Evolutionary conservation across 2,888 invertebrate species (phyloP).

Genomic region (Scaptomyza tumidula): DNA sequence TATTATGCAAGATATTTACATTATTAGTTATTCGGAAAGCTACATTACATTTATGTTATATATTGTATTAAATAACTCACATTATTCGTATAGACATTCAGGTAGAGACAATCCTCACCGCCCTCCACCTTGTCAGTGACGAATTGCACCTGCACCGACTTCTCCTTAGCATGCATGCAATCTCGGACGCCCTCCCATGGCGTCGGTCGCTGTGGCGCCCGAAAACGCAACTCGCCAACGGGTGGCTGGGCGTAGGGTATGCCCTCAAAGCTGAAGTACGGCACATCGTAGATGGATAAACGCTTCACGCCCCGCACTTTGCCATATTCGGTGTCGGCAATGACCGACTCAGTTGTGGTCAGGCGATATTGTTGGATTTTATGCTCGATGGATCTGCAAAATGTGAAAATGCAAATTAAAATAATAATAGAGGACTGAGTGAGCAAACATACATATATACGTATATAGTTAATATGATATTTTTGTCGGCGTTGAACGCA

Average conservation of each 20-base stretch:
- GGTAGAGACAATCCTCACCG: constrained; percentile 86
- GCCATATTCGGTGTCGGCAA: constrained; percentile 82
- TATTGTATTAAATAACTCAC: constrained; percentile 61
- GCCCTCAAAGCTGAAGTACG: constrained; percentile 83
- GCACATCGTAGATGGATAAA: constrained; percentile 75
- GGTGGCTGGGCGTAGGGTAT: constrained; percentile 84
- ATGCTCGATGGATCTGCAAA: constrained; percentile 78
- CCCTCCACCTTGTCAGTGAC: constrained; percentile 83
- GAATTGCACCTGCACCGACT: constrained; percentile 81
- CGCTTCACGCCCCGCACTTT: constrained; percentile 82
- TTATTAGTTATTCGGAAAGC: background rate
- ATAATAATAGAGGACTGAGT: constrained; percentile 33
- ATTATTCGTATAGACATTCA: constrained; percentile 85
- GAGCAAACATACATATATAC: background rate
- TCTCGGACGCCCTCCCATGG: constrained; percentile 85
- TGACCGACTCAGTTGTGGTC: constrained; percentile 77
- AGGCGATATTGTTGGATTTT: constrained; percentile 80
- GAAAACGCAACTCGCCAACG: constrained; percentile 81
- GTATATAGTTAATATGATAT: constrained; percentile 30
- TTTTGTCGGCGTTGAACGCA: constrained; percentile 31
- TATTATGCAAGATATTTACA: constrained; percentile 28
- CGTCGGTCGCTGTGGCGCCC: constrained; percentile 84
- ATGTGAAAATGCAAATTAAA: constrained; percentile 29
- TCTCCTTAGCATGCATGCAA: constrained; percentile 80
- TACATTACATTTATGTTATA: background rate